Evolutionary conservation across 2,888 invertebrate genomes (phyloP).

Genomic region (Acanthosepion pharaonis): DNA sequence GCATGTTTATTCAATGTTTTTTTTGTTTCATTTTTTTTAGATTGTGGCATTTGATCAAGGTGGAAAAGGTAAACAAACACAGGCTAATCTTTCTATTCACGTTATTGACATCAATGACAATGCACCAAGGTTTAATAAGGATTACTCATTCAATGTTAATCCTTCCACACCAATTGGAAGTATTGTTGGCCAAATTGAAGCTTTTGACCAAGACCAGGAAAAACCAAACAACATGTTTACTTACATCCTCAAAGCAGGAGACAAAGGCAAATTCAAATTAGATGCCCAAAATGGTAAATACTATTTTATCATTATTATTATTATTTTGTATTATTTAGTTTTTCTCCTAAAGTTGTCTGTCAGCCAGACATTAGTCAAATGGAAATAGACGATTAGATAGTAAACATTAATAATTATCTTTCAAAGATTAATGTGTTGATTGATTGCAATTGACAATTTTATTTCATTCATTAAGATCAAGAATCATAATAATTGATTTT

Average conservation of each 20-base stretch:
- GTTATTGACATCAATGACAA: constrained; percentile 53
- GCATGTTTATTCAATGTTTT: not conserved
- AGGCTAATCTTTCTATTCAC: constrained; percentile 49
- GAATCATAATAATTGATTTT: too few relatives aligned
- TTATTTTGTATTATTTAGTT: not conserved
- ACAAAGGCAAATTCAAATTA: constrained; percentile 51
- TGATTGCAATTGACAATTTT: too few relatives aligned
- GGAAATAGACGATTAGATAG: too few relatives aligned
- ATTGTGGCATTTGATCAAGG: constrained; percentile 49
- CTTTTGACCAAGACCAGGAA: constrained; percentile 49
- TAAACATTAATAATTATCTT: too few relatives aligned
- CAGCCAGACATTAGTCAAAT: too few relatives aligned
- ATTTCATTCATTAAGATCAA: too few relatives aligned
- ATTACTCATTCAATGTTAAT: constrained; percentile 48
- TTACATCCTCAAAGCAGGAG: constrained; percentile 52
- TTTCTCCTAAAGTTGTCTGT: not conserved
- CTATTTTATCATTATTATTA: not conserved
- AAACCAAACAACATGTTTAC: constrained; percentile 53
- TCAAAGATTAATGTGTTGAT: too few relatives aligned
- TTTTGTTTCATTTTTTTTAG: constrained; percentile 36
- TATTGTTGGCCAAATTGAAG: constrained; percentile 48
- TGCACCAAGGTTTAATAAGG: constrained; percentile 37
- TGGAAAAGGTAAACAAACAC: constrained; percentile 48
- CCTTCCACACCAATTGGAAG: constrained; percentile 47
- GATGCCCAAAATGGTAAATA: constrained; percentile 50